These are phyloP conservation scores for Zoanthus solanderi DNA, from an alignment of 92 coral and sea anemone species.

Conservation along the genomic window DNA sequence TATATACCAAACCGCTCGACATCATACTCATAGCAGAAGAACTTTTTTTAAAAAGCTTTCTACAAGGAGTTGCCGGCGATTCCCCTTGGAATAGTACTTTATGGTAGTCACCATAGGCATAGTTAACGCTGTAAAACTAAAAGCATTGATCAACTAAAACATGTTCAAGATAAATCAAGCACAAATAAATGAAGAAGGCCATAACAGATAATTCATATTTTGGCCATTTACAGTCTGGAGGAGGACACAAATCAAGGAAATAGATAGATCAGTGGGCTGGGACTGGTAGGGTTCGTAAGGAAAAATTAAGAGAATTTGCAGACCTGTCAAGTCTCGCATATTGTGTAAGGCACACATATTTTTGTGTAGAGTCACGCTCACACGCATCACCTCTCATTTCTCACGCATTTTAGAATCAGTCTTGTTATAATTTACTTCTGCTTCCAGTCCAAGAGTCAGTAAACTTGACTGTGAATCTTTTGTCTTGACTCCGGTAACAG, in stretches of 20 bases:
- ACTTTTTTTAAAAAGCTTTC: conserved; percentile 34
- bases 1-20: conserved; percentile 85
- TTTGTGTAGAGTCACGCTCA: no score
- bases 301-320: no score
- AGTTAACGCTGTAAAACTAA: conserved; percentile 59
- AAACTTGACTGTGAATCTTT: no score
- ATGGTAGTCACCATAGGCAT: conserved; percentile 71
- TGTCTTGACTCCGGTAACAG: no score
- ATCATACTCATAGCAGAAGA: conserved; percentile 65
- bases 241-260: neutral
- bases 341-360: no score
- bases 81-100: conserved; percentile 70
- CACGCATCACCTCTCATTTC: no score
- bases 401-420: no score
- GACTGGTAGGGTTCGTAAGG: no score
- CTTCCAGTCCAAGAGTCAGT: no score
- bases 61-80: conserved; percentile 58
- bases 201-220: neutral
- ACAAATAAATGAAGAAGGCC: conserved; percentile 31
- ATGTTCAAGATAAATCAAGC: conserved; percentile 8
- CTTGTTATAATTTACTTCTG: no score
- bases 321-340: no score
- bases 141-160: conserved; percentile 74
- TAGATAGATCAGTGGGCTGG: no score
- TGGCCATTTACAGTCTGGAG: neutral